A percentile compares a stretch with the other conserved stretches of the same genome.
These are phyloP conservation scores for Eledone cirrhosa DNA, from an alignment of 2,888 invertebrate species.

Conservation along the genomic window DNA sequence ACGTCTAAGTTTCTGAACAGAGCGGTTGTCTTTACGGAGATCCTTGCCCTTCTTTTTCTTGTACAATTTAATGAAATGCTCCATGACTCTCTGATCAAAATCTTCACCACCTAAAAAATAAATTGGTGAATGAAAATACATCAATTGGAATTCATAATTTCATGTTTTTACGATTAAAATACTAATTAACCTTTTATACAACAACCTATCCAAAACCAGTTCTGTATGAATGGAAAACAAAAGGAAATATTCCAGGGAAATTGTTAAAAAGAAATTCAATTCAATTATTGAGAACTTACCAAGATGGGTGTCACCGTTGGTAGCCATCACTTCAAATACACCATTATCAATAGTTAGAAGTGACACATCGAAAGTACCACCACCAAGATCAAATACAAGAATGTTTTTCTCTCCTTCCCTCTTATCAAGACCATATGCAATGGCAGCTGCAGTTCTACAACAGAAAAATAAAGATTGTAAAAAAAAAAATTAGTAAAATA, in stretches of 20 bases:
- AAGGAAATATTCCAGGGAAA: background rate
- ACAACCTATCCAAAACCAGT: too few species aligned
- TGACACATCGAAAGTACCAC: slow-evolving; percentile 99
- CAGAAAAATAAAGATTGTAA: too few species aligned
- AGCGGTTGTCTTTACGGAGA: slow-evolving; percentile 90
- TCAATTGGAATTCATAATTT: too few species aligned
- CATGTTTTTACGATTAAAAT: too few species aligned
- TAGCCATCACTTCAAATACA: slow-evolving; percentile 88
- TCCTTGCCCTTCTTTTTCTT: slow-evolving; percentile 99
- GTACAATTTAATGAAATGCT: slow-evolving; percentile 97
- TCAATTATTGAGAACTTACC: slow-evolving; percentile 65
- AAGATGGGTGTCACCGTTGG: slow-evolving; percentile 95
- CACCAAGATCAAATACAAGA: slow-evolving; percentile 97
- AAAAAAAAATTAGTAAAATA: too few species aligned
- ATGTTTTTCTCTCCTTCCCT: slow-evolving; percentile 98
- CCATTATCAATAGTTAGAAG: slow-evolving; percentile 98
- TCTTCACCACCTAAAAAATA: slow-evolving; percentile 84
- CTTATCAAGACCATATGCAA: slow-evolving; percentile 96
- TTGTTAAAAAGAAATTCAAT: background rate
- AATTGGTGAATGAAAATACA: too few species aligned
- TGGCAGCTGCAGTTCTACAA: slow-evolving; percentile 85
- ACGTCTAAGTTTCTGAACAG: slow-evolving; percentile 93
- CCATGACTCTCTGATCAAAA: slow-evolving; percentile 98
- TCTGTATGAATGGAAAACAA: too few species aligned
- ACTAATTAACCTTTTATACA: too few species aligned